Evolutionary conservation across 2,888 invertebrate genomes (phyloP).

Genomic region (Conops quadrifasciatus): DNA sequence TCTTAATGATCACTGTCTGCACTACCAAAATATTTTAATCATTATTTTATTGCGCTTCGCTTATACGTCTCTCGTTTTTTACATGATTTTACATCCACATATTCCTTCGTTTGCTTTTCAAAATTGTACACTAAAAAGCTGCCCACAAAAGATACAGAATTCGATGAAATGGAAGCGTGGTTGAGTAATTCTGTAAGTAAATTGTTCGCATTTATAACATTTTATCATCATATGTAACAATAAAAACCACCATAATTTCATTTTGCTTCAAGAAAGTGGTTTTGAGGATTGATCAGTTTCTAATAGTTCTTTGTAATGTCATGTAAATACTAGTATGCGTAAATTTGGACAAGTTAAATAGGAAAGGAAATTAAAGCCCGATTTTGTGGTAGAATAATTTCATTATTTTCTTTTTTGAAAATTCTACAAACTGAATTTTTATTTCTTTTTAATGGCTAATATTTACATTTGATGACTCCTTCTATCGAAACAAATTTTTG

Average conservation of each 20-base stretch:
- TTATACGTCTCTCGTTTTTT: conserved; percentile 48
- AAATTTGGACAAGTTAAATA: no score
- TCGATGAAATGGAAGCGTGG: conserved; percentile 96
- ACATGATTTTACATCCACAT: conserved; percentile 39
- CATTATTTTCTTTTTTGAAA: no score
- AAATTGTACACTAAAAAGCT: conserved; percentile 63
- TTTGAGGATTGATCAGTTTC: neutral
- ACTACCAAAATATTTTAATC: conserved; percentile 11
- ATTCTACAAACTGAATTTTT: no score
- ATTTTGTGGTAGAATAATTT: no score
- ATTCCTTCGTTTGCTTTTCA: conserved; percentile 44
- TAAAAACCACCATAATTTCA: neutral
- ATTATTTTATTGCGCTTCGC: conserved; percentile 37
- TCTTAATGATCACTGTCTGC: conserved; percentile 43
- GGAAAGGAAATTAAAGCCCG: no score
- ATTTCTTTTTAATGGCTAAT: no score
- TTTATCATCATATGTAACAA: neutral
- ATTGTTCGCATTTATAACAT: conserved; percentile 31
- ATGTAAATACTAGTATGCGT: no score
- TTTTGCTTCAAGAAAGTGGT: neutral
- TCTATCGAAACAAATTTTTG: no score
- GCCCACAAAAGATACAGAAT: conserved; percentile 80
- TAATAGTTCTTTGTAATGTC: neutral
- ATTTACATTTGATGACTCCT: no score
- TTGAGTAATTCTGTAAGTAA: conserved; percentile 75